Base-by-base conservation (phyloP, 2,113 vertebrate genomes). In the Neotoma lepida region DNA sequence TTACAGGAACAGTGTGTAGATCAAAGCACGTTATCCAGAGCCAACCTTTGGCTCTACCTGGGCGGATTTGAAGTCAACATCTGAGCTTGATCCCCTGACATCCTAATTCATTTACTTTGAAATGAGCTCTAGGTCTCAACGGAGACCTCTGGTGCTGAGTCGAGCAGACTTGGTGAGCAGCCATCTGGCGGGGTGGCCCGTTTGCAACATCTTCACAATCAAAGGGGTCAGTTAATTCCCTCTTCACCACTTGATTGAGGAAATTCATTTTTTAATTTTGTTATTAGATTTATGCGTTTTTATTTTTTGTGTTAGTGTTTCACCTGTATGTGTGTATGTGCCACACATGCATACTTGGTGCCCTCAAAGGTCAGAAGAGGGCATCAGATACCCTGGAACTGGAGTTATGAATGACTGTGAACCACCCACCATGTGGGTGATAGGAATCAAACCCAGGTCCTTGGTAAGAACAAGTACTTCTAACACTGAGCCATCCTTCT, bases 151-250 rank as follows among this genome's bases (percentile, higher is more conserved):
- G 61, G 41, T 22, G 14, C 49, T 49, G 14, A 84, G 39, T 76
- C 73, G 85, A 78, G 61, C 1, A 3, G 39, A 81, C 39, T 74
- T 56, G 70, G 66, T 51, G 15, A 78, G 22, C 4, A 51, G 51
- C n/a, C 66, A 61, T 35, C 90, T 73, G 73, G 68, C 13, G 4
- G 39, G 49, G 77, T 54, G 1, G 4, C 76, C 73, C 56, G 41
- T 81, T 88, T 66, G 85, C 54, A 94, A 63, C 46, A 94, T 56
- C 46, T 90, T 88, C 28, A 49, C 26, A 49, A 81, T 54, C 85
- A 46, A 70, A 90, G 15, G 66, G 54, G 68, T 70, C 6, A 49
- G 44, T 68, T 73, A 9, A 77, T 71, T 49, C 46, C 61, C 49
- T 80, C 86, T 4, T 63, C 51, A 28, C 74, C 54, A 81, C 10